Conservation (phyloP, 1,140 invertebrate genomes). For the Trichoplusia ni region DNA sequence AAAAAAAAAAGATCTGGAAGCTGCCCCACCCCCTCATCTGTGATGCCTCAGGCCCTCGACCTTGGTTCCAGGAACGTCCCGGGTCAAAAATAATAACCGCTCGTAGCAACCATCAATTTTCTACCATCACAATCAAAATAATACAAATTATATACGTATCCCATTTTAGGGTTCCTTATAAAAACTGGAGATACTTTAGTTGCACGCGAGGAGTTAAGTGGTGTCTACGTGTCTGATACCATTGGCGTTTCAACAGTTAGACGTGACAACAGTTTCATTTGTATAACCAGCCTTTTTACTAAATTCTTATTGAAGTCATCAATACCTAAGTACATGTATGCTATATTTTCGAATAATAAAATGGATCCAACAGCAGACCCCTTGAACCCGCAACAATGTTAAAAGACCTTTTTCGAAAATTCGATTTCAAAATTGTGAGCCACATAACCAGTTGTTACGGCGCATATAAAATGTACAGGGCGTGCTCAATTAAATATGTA, state of each 20-base stretch:
- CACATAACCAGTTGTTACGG: slow-evolving; percentile 41
- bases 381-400: not conserved
- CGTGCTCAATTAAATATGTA: slow-evolving; percentile 71
- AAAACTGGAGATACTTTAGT: not conserved
- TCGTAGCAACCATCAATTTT: slow-evolving; percentile 53
- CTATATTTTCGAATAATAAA: no score
- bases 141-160: slow-evolving; percentile 55
- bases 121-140: slow-evolving; percentile 65
- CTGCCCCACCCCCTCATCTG: slow-evolving; percentile 55
- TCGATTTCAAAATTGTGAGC: slow-evolving; percentile 42
- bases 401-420: slow-evolving; percentile 1
- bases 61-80: slow-evolving; percentile 57
- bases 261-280: no score
- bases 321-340: no score
- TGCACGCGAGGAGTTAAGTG: no score
- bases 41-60: slow-evolving; percentile 47
- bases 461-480: slow-evolving; percentile 54
- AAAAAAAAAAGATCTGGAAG: slow-evolving; percentile 55
- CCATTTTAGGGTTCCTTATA: slow-evolving; percentile 38
- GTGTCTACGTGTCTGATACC: no score
- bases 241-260: no score
- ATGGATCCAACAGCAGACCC: not conserved
- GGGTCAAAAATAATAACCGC: slow-evolving; percentile 53
- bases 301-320: no score
- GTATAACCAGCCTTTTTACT: no score